Base-by-base conservation (phyloP, 2,888 invertebrate genomes). In the Andrena marginata region DNA sequence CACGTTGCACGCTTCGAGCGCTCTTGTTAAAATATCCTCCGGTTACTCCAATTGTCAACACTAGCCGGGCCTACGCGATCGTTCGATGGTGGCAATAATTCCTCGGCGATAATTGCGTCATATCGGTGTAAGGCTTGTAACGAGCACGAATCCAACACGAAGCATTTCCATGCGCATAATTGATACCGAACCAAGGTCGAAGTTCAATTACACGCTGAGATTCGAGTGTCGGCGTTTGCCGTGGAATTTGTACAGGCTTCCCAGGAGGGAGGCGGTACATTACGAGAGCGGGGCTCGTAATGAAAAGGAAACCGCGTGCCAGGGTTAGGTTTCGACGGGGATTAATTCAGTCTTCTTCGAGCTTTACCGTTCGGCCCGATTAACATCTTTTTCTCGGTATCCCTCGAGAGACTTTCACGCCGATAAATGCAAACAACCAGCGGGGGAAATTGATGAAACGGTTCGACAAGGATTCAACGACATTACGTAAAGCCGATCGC, bases 161-260 rank as follows among this genome's bases (percentile, higher is more conserved):
- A 31, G 31, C 62, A 71, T 63, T 82, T 64, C 35, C 59, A 64
- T 64, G 75, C 78, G 48, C 75, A 49, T 84, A 82, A 78, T 78
- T 60, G 60, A 72, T 72, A 64, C 48, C 48, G 51, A 56, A 68
- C 56, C 68, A 82, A 69, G 64, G 77, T 74, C 64, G 56, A 62
- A 80, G 26, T 67, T 71, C 73, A 67, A 59, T 73, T 70, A 29
- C 29, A 56, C 59, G 64, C 26, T 10, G 10, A 72, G 33, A 75
- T 60, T 54, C 49, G 35, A 33, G 16, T 23, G 31, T 7, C 33
- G 35, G 2, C 49, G 49, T 78, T 69, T 48, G 35, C 23, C 6
- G 54, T 48, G 51, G 42, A 54, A 67, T 63, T 77, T 13, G 10
- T 51, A 16, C 35, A 13, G 23, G 54, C 6, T 26, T 49, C 49